phyloP scores from a whole-genome alignment of 2,797 vertebrate species.

The Enteromius paludinosus region DNA sequence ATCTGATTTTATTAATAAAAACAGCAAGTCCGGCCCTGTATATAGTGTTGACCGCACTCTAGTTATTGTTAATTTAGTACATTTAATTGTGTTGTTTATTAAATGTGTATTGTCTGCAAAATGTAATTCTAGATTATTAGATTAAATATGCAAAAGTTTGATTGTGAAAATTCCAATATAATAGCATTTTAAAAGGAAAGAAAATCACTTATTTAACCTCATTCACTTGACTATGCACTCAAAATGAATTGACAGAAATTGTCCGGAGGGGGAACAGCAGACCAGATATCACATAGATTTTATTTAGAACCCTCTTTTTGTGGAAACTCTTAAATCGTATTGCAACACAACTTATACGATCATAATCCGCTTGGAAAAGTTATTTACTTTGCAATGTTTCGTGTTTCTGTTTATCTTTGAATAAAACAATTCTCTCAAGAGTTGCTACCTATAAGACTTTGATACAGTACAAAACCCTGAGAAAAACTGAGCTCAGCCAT shows the following conservation, averaged over 20 bases:
- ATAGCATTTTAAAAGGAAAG: background rate
- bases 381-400: background rate
- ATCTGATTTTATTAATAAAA: background rate
- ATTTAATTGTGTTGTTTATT: background rate
- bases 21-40: background rate
- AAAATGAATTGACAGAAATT: background rate
- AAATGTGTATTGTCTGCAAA: background rate
- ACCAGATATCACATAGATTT: too few relatives aligned
- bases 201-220: background rate
- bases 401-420: slow-evolving; percentile 7
- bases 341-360: background rate
- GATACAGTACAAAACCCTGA: slow-evolving; percentile 20
- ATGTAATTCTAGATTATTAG: too few relatives aligned
- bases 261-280: too few relatives aligned
- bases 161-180: background rate
- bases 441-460: background rate
- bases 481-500: slow-evolving; percentile 14
- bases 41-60: background rate
- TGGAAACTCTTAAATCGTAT: background rate
- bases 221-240: background rate
- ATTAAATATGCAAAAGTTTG: background rate
- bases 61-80: background rate
- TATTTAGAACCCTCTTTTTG: too few relatives aligned
- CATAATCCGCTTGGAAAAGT: background rate
- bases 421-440: background rate